Base-by-base conservation (phyloP, 1,140 invertebrate genomes). In the Hycleus phaleratus region DNA sequence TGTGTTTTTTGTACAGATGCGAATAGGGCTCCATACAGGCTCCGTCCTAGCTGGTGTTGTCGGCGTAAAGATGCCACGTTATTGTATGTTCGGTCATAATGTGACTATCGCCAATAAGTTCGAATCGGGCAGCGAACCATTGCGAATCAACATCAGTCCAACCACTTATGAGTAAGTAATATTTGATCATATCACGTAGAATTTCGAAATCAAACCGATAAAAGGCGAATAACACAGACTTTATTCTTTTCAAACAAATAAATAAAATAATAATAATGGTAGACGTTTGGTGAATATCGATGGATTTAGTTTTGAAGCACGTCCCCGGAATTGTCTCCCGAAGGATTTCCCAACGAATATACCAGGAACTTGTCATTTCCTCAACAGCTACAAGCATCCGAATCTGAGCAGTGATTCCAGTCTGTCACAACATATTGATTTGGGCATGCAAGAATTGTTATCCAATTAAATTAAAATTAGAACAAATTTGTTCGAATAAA, bases 91-190 rank as follows among this genome's bases (percentile, higher is more conserved):
- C 66, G 91, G 91, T 0, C 88, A 93, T 73, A 94, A 95, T 69
- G 92, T 95, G 8, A 95, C 93, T 1, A 78, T 96, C 45, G 93
- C 93, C 24, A 96, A 95, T 75, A 95, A 94, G 77, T 95, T 96
- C 69, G 93, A 96, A 75, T 95, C 93, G 0, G 84, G 88, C 38
- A 95, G 93, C 53, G 91, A 94, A 74, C 90, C 92, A 0, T 78
- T 94, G 49, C 84, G 83, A 73, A 90, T 95, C 67, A 95, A 96
- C 73, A 84, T 96, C 63, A 96, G 93, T 72, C 93, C 93, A 3
- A 93, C 90, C 4, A 95, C 93, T 25, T 87, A 91, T 71, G 79
- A 85, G 93, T 96, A 82, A 88, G 87, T 81, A 56, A 38, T n/a
- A 9, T 18, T 26, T 46, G 10, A 9, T 32, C 3, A 18, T 18